phyloP scores from a whole-genome alignment of 1,140 invertebrate species.

The Amyelois transitella region DNA sequence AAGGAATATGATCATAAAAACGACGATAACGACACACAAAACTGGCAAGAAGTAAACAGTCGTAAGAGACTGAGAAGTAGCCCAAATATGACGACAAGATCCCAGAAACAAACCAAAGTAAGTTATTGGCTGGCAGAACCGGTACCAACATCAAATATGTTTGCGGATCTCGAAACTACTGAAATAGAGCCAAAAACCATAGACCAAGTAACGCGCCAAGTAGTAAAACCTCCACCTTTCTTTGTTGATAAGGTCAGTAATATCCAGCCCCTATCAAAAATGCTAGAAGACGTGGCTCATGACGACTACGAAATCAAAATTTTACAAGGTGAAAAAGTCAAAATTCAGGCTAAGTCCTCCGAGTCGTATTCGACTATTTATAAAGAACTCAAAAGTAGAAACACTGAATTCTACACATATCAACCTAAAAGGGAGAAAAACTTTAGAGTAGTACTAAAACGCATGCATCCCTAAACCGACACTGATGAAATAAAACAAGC shows the following conservation, averaged over 20 bases:
- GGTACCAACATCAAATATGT: background rate
- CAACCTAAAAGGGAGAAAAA: conserved; percentile 5
- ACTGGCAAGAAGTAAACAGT: background rate
- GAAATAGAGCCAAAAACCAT: background rate
- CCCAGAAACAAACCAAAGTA: conserved; percentile 6
- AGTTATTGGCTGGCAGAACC: background rate
- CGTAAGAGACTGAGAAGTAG: background rate
- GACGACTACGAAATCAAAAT: conserved; percentile 11
- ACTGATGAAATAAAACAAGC: conserved; percentile 3
- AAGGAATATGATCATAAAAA: background rate
- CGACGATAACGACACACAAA: background rate
- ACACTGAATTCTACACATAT: conserved; percentile 12
- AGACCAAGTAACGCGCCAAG: background rate
- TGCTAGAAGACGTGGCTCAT: conserved; percentile 6
- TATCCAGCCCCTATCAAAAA: conserved; percentile 6
- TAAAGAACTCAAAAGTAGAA: conserved; percentile 10
- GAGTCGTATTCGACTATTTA: conserved; percentile 7
- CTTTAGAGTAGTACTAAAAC: conserved; percentile 2
- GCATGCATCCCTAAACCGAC: background rate
- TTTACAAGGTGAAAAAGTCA: conserved; percentile 4
- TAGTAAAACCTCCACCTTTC: conserved; percentile 2
- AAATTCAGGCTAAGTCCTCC: conserved; percentile 1
- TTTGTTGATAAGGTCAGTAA: conserved; percentile 8
- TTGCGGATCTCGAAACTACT: background rate
- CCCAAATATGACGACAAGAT: background rate